Percentiles rank a stretch among this genome's conserved stretches.
Evolutionary conservation across 2,888 invertebrate species (phyloP).

Genomic region (Trichogramma evanescens): DNA sequence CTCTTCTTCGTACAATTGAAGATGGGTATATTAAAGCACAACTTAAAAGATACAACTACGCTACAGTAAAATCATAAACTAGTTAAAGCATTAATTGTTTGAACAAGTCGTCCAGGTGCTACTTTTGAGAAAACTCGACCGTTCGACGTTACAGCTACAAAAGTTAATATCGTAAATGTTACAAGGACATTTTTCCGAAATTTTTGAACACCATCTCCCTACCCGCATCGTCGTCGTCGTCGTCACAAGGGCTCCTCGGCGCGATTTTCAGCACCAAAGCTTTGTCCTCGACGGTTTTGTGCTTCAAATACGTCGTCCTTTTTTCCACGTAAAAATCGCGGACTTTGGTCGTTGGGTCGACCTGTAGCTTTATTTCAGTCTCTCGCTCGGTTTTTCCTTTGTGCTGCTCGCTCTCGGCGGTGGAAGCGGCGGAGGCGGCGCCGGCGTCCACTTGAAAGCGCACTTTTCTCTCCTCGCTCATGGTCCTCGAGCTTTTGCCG

Average conservation of each 20-base stretch:
- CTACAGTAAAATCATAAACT: conserved; percentile 20
- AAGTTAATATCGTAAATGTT: not conserved
- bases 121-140: not conserved
- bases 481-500: conserved; percentile 26
- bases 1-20: not conserved
- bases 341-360: conserved; percentile 13
- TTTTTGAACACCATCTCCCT: conserved; percentile 12
- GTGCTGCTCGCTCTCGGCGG: not conserved
- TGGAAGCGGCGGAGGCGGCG: too few relatives aligned
- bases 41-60: not conserved
- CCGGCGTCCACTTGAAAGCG: conserved; percentile 32
- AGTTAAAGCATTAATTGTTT: not conserved
- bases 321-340: conserved; percentile 19
- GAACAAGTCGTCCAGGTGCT: not conserved
- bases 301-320: conserved; percentile 15
- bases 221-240: not conserved
- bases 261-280: conserved; percentile 18
- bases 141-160: not conserved
- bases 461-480: conserved; percentile 33
- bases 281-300: conserved; percentile 20
- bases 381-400: conserved; percentile 4
- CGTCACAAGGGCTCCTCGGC: not conserved
- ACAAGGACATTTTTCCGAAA: conserved; percentile 17
- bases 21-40: too few relatives aligned
- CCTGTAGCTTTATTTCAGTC: conserved; percentile 15